phyloP scores from a whole-genome alignment of 2,888 invertebrate genomes.

The Sthenelais limicola region DNA sequence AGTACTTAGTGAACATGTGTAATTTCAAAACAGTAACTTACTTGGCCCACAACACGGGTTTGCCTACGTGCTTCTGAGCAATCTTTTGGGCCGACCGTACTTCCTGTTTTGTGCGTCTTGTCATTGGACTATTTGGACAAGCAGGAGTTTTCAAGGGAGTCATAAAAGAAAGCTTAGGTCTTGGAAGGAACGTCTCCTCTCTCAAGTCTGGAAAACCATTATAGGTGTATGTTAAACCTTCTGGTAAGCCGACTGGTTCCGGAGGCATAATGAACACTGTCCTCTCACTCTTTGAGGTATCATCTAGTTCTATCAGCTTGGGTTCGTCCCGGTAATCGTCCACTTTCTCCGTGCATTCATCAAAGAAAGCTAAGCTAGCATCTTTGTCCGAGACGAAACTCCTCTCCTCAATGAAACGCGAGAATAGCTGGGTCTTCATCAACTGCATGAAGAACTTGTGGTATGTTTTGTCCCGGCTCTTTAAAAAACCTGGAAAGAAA shows the following conservation, averaged over 20 bases:
- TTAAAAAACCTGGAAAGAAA: conserved; percentile 65
- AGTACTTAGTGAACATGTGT: too few relatives aligned
- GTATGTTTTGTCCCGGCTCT: conserved; percentile 71
- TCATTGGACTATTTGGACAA: conserved; percentile 86
- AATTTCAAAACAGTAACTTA: too few relatives aligned
- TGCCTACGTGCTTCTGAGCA: conserved; percentile 78
- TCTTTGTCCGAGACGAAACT: conserved; percentile 99
- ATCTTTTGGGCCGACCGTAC: conserved; percentile 89
- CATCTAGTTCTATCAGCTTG: conserved; percentile 86
- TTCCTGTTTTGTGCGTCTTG: conserved; percentile 94
- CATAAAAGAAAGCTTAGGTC: not conserved
- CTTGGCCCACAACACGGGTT: conserved; percentile 93
- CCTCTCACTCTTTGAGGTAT: conserved; percentile 81
- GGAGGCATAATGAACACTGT: conserved; percentile 97
- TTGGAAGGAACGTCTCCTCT: conserved; percentile 72
- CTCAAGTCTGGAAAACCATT: conserved; percentile 68
- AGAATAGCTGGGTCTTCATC: conserved; percentile 97
- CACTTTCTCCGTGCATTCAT: conserved; percentile 89
- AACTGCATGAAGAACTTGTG: conserved; percentile 87
- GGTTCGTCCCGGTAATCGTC: conserved; percentile 71
- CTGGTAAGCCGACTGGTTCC: conserved; percentile 77
- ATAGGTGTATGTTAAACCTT: conserved; percentile 65
- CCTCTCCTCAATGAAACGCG: conserved; percentile 97
- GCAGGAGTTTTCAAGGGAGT: conserved; percentile 51
- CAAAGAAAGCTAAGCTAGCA: conserved; percentile 95